Evolutionary conservation across 2,888 invertebrate species (phyloP).

Genomic region (Thyatira batis): DNA sequence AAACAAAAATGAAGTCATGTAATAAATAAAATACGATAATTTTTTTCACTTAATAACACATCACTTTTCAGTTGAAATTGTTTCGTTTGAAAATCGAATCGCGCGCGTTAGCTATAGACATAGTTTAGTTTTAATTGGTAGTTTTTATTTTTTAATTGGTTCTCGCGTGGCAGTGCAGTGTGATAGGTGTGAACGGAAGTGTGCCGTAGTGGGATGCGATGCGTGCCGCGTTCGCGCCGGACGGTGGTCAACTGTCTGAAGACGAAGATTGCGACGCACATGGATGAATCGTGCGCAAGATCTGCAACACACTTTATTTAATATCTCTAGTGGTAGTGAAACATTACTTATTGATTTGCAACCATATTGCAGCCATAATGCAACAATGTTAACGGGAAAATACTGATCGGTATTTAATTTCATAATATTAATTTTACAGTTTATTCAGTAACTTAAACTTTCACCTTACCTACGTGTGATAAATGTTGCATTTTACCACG

Average conservation of each 20-base stretch:
- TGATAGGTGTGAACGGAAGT: conserved; percentile 22
- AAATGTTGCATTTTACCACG: too few relatives aligned
- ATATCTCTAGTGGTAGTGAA: conserved; percentile 4
- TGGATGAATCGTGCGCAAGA: conserved; percentile 12
- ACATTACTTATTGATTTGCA: not conserved
- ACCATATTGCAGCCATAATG: too few relatives aligned
- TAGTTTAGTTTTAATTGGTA: conserved; percentile 14
- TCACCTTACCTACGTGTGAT: too few relatives aligned
- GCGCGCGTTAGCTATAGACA: conserved; percentile 25
- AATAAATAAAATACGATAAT: conserved; percentile 12
- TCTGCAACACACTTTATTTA: conserved; percentile 14
- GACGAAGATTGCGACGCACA: conserved; percentile 37
- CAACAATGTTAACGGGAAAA: not conserved
- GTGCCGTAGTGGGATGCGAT: conserved; percentile 27
- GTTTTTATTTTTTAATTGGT: conserved; percentile 36
- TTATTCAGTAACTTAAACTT: not conserved
- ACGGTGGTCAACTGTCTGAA: conserved; percentile 73
- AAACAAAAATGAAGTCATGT: conserved; percentile 21
- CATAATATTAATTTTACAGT: not conserved
- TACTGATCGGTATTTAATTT: not conserved
- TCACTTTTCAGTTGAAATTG: conserved; percentile 27
- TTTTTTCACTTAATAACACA: conserved; percentile 30
- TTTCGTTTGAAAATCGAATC: conserved; percentile 29
- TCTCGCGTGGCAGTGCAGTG: conserved; percentile 43
- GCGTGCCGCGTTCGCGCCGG: conserved; percentile 67